Conservation (phyloP, 2,113 vertebrate species). For the Pantherophis guttatus region DNA sequence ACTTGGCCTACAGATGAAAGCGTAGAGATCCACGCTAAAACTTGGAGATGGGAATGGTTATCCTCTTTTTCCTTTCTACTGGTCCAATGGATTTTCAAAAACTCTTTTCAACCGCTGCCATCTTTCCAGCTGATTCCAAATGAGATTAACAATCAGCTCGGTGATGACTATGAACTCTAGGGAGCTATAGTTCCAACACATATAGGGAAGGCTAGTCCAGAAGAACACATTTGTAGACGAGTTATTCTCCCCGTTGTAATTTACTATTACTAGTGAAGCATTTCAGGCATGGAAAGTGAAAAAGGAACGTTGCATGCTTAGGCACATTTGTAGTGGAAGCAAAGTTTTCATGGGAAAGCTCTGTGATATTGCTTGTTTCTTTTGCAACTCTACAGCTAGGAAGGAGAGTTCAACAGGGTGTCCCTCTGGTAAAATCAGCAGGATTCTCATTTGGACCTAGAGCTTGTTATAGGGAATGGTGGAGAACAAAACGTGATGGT, state of each 20-base stretch:
- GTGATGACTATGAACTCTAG: not conserved
- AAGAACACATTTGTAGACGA: not conserved
- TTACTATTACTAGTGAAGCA: slow-evolving; percentile 21
- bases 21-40: slow-evolving; percentile 49
- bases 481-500: not conserved
- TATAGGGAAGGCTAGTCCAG: not conserved
- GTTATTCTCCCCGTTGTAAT: slow-evolving; percentile 36
- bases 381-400: not conserved
- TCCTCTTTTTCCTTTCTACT: slow-evolving; percentile 43
- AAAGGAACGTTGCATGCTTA: slow-evolving; percentile 25
- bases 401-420: not conserved
- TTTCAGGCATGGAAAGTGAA: not conserved
- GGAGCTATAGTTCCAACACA: not conserved
- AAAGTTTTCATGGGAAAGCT: not conserved
- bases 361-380: not conserved
- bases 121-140: slow-evolving; percentile 36
- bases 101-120: slow-evolving; percentile 49
- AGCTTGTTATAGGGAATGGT: not conserved
- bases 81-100: slow-evolving; percentile 25
- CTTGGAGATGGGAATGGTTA: slow-evolving; percentile 43
- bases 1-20: slow-evolving; percentile 41
- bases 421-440: not conserved
- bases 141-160: slow-evolving; percentile 19
- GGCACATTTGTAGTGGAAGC: not conserved
- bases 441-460: not conserved